A percentile compares a stretch with the other conserved stretches of the same genome.
Conservation (phyloP, 2,797 vertebrate species). For the Xenopus petersii region DNA sequence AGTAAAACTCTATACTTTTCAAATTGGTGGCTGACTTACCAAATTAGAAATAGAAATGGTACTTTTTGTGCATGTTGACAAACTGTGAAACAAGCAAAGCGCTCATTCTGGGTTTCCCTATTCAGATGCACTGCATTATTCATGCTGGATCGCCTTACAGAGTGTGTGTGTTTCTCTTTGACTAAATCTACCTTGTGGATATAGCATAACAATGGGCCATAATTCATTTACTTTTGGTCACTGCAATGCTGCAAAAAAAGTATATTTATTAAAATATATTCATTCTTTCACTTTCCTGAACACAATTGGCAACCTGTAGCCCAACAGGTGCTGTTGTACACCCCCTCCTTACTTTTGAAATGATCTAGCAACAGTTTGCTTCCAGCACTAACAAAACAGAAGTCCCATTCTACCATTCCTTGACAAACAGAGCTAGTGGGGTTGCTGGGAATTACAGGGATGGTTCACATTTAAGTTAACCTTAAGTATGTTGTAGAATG, state of each 20-base stretch:
- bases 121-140: conserved; percentile 66
- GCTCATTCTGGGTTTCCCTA: conserved; percentile 4
- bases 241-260: neutral
- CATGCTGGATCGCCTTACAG: conserved; percentile 65
- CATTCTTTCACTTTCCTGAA: too few species aligned
- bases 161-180: conserved; percentile 61
- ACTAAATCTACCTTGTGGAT: conserved; percentile 49
- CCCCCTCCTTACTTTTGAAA: too few species aligned
- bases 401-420: too few species aligned
- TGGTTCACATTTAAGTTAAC: too few species aligned
- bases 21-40: neutral
- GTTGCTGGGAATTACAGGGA: too few species aligned
- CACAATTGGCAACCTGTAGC: too few species aligned
- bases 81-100: conserved; percentile 5
- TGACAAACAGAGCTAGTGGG: too few species aligned
- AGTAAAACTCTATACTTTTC: conserved; percentile 13
- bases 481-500: too few species aligned
- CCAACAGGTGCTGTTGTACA: too few species aligned
- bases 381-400: too few species aligned
- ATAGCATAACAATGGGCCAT: conserved; percentile 22
- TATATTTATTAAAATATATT: too few species aligned
- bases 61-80: conserved; percentile 13
- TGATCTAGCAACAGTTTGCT: too few species aligned
- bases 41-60: neutral
- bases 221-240: neutral